Evolutionary conservation across 1,140 invertebrate species (phyloP).

Genomic region (Ruditapes philippinarum): DNA sequence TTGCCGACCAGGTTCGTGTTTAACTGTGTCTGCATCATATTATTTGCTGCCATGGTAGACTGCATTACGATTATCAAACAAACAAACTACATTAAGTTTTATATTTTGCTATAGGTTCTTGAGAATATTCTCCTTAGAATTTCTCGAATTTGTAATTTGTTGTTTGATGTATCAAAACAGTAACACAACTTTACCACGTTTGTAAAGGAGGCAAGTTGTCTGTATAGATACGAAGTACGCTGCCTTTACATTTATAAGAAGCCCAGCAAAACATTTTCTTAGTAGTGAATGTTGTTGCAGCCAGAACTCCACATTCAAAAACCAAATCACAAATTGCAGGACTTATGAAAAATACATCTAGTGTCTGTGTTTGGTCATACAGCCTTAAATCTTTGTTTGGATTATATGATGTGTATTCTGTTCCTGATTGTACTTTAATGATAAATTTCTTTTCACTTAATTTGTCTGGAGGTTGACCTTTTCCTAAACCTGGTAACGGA

Average conservation of each 20-base stretch:
- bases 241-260: conserved; percentile 29
- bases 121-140: no score
- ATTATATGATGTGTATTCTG: conserved; percentile 34
- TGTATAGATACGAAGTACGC: conserved; percentile 28
- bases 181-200: no score
- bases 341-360: conserved; percentile 33
- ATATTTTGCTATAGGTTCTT: no score
- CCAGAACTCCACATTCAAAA: conserved; percentile 46
- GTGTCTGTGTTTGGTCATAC: conserved; percentile 39
- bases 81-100: no score
- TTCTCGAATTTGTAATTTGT: no score
- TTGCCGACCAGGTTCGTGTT: no score
- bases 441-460: conserved; percentile 38
- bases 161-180: no score
- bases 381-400: background rate
- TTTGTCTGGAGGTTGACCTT: conserved; percentile 25
- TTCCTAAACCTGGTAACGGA: background rate
- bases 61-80: no score
- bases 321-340: conserved; percentile 33
- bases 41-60: no score
- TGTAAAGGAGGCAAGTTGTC: conserved; percentile 51
- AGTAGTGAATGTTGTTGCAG: background rate
- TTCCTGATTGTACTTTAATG: conserved; percentile 52
- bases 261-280: conserved; percentile 66
- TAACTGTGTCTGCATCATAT: no score